A percentile compares a stretch with the other conserved stretches of the same genome.
Conservation (phyloP, 2,113 vertebrate species). For the Eulemur macaco region DNA sequence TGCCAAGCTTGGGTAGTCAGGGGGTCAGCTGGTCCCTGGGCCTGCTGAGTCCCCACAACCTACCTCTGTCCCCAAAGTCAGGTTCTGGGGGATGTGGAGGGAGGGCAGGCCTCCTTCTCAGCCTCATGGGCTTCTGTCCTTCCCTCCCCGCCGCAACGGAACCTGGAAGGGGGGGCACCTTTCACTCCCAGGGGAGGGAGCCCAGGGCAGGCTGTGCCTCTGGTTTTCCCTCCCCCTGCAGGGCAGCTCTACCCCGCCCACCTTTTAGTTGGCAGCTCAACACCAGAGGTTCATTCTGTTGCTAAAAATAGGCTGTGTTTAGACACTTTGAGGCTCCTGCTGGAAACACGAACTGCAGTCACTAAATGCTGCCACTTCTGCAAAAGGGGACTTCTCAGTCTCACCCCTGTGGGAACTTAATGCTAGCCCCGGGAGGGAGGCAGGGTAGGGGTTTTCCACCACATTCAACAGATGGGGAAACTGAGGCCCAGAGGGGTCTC, state of each 20-base stretch:
- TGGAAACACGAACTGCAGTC: background rate
- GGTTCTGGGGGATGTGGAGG: background rate
- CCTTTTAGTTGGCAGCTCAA: background rate
- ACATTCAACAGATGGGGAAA: background rate
- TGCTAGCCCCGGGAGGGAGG: background rate
- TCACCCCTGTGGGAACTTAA: background rate
- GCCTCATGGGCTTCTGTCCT: background rate
- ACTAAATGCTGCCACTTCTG: background rate
- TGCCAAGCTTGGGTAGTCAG: background rate
- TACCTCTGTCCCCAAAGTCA: background rate
- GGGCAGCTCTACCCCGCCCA: background rate
- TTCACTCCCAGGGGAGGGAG: background rate
- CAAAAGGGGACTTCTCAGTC: background rate
- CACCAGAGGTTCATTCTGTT: background rate
- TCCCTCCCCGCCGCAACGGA: background rate
- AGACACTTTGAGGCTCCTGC: background rate
- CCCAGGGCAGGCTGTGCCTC: fast-evolving
- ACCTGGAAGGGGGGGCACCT: background rate
- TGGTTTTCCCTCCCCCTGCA: background rate
- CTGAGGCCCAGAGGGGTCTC: background rate
- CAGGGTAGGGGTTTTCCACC: fast-evolving
- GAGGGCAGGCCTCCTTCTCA: too few species aligned
- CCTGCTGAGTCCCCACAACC: background rate
- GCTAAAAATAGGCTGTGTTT: slow-evolving; percentile 68
- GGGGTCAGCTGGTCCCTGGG: background rate